Percentiles rank a stretch among this genome's conserved stretches.
Evolutionary conservation across 2,888 invertebrate species (phyloP).

Genomic region (Neoitamus cyanurus): DNA sequence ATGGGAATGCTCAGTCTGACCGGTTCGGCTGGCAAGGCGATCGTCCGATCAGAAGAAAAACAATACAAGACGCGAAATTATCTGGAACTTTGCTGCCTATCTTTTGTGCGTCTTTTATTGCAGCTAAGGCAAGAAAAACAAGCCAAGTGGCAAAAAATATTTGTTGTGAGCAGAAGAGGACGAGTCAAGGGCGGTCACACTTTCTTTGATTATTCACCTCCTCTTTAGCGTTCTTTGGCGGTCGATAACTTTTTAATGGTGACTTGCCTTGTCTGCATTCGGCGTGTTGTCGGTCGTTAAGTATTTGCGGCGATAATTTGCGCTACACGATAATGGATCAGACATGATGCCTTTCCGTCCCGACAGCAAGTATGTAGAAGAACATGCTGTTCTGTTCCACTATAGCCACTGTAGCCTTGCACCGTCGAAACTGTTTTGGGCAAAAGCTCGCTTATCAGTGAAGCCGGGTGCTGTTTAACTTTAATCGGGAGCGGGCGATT

Average conservation of each 20-base stretch:
- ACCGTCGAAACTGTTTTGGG: background rate
- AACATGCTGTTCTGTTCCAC: too few relatives aligned
- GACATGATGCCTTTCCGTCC: background rate
- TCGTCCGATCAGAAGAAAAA: background rate
- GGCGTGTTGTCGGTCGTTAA: background rate
- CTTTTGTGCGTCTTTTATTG: background rate
- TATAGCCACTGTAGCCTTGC: background rate
- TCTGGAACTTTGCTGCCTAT: background rate
- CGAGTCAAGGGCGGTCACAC: conserved; percentile 23
- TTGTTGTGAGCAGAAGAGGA: background rate
- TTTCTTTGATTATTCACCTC: background rate
- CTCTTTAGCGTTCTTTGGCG: background rate
- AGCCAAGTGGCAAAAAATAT: background rate
- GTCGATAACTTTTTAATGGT: background rate
- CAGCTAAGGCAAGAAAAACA: background rate
- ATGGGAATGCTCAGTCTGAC: background rate
- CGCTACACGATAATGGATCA: background rate
- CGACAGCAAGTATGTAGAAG: background rate
- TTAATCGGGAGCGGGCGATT: background rate
- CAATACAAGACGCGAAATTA: background rate
- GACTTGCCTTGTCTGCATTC: background rate
- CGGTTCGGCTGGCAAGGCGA: background rate
- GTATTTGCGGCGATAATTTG: background rate
- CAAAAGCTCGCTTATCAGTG: background rate
- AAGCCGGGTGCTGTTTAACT: background rate